Base-by-base conservation (phyloP, 2,888 invertebrate genomes). In the Epiblema foenella region DNA sequence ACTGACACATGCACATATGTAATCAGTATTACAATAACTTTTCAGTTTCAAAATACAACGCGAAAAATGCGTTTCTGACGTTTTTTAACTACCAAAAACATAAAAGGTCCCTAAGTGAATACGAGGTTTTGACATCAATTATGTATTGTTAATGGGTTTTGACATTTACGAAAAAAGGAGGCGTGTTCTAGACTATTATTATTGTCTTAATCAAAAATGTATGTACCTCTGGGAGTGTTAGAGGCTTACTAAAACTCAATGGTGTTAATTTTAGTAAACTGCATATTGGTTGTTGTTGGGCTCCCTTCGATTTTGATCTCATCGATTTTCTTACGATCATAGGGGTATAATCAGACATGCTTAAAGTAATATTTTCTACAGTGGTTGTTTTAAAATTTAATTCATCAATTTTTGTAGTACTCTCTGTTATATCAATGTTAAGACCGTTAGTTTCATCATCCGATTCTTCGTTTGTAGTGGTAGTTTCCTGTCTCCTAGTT, bases 221-320 rank as follows among this genome's bases (percentile, higher is more conserved):
- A 63, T 62, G 58, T 81, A 91, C 92, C 88, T 93, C 93, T 64
- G 86, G 82, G 69, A 93, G 80, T 51, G 90, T 90, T 49, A 83
- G 83, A 7, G 90, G 88, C 1, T 87, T 81, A 72, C 85, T 87
- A 78, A 91, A 92, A 77, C 80, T 85, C 51, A 90, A 75, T 51
- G 81, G 79, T 68, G 89, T 82, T 5, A 89, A 66, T 77, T 85
- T 87, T 15, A 89, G 69, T 74, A 93, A 75, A 78, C 79, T 90
- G 75, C 93, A 93, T 64, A 73, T 66, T 29, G 76, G 74, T 51
- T 79, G 77, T 51, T 69, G 77, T 76, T 76, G 1, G n/a, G 10
- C 11, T 10, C n/a, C n/a, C 15, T 10, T 7, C 17, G 33, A 9
- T 9, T 46, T 62, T 37, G 29, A 51, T 17, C 1, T 51, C 11